Base-by-base conservation (phyloP, 2,797 vertebrate species). In the Gila robusta region DNA sequence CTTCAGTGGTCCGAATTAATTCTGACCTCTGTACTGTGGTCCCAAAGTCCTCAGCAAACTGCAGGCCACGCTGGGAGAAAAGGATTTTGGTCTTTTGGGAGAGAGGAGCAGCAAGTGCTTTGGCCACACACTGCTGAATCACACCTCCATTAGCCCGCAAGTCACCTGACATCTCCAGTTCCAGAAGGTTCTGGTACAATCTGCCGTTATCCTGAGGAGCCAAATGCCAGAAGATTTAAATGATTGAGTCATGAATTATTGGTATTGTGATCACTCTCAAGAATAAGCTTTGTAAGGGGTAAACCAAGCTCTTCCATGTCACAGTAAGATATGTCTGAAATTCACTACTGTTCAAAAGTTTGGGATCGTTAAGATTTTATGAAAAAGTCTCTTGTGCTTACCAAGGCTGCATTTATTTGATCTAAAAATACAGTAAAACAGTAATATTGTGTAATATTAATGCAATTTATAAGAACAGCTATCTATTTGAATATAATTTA, bases 1-100 rank as follows among this genome's bases (percentile, higher is more conserved):
- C n/a, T n/a, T 28, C 4, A 79, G 64, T 19, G 4, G 7, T 79
- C n/a, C 1, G 0, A 62, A 26, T 69, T 12, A 49, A 21, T 5
- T 69, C 93, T 91, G 49, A 97, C 97, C 96, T 97, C 85, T 96
- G 92, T 64, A 97, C 94, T 3, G 94, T 95, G 83, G 91, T 93
- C 82, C 96, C 96, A 70, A 96, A 96, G 88, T 98, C 97, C 92
- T 98, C 97, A 0, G 95, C 94, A 52, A 96, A 97, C 90, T 98
- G 96, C 26, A 97, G 93, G 70, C 96, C 93, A 86, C 96, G 94
- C 88, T 96, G 96, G 2, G 96, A 97, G 80, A 97, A 94, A 52
- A 96, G 84, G 72, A 96, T 94, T 87, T 97, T 97, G 74, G 94
- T 92, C 54, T 95, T 93, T 4, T 95, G 91, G 3, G 94, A 91